Base-by-base conservation (phyloP, 2,797 vertebrate genomes). In the Sarcoramphus papa region DNA sequence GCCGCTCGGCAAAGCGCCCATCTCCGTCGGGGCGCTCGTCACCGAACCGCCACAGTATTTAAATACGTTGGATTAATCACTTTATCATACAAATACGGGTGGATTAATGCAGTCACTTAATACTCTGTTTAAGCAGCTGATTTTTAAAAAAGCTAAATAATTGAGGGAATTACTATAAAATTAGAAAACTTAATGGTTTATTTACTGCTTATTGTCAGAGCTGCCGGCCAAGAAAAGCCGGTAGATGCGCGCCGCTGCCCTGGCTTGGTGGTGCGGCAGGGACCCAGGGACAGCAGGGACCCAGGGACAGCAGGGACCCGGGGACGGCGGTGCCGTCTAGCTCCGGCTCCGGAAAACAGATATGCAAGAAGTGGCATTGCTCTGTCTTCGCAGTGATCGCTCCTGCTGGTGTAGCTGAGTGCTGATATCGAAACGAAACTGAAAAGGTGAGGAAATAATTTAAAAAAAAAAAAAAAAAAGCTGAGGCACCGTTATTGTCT, bases 121-220 rank as follows among this genome's bases (percentile, higher is more conserved):
- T 94, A 33, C 91, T 62, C 75, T 65, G 79, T 91, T 93, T 94
- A 81, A 96, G 91, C 85, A 92, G 87, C 50, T 81, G 87, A 43
- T 56, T 65, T 76, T 33, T 1, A 9, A 11, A 14, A 80, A 63
- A 73, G 31, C 67, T 83, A 57, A 90, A 54, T 88, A 92, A 95
- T 92, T 76, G 91, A 85, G 60, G 47, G 79, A 88, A 85, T 94
- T 91, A 85, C 60, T 22, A 64, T 30, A 83, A 94, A 95, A 85
- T 74, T 63, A 85, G 85, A 67, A 93, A 95, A 94, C 12, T 69
- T 91, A 73, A 45, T 48, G 30, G 45, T 94, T 91, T 93, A 69
- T 91, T 81, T 89, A 53, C 84, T 81, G 48, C 84, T 78, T 60
- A 41, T 75, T 56, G 45, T 51, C 76, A 56, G 73, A 92, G 65